Evolutionary conservation across 2,888 invertebrate genomes (phyloP).

Genomic region (Tetranychus truncatus): DNA sequence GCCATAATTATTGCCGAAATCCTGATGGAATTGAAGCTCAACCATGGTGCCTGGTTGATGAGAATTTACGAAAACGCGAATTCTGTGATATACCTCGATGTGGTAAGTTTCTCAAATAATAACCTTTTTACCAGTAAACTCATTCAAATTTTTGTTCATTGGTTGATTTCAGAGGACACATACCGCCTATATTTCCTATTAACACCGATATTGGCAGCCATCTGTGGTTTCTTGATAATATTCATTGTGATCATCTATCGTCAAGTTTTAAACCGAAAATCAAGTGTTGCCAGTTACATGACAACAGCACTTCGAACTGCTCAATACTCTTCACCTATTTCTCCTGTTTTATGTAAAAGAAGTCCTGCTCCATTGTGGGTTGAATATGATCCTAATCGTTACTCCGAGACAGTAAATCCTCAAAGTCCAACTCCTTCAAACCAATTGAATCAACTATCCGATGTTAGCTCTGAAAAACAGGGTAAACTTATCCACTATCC

Average conservation of each 20-base stretch:
- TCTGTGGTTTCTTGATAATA: background rate
- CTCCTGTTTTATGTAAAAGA: slow-evolving; percentile 18
- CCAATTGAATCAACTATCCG: background rate
- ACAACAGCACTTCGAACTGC: background rate
- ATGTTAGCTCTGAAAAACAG: background rate
- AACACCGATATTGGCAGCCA: background rate
- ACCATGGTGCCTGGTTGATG: slow-evolving; percentile 65
- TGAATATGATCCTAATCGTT: background rate
- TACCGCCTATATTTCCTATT: background rate
- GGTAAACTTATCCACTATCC: slow-evolving; percentile 5
- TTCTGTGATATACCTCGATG: slow-evolving; percentile 53
- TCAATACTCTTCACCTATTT: slow-evolving; percentile 10
- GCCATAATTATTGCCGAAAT: slow-evolving; percentile 75
- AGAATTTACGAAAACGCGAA: slow-evolving; percentile 52
- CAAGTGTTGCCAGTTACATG: background rate
- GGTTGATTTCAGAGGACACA: background rate
- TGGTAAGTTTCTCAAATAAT: background rate
- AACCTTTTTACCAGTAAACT: background rate
- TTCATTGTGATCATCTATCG: background rate
- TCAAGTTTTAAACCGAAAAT: background rate
- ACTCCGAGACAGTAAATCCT: background rate
- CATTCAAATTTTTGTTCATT: background rate
- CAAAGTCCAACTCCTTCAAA: background rate
- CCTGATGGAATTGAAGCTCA: slow-evolving; percentile 58
- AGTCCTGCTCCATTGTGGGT: slow-evolving; percentile 28